Conservation (phyloP, 2,113 vertebrate species). For the Tympanuchus pallidicinctus region DNA sequence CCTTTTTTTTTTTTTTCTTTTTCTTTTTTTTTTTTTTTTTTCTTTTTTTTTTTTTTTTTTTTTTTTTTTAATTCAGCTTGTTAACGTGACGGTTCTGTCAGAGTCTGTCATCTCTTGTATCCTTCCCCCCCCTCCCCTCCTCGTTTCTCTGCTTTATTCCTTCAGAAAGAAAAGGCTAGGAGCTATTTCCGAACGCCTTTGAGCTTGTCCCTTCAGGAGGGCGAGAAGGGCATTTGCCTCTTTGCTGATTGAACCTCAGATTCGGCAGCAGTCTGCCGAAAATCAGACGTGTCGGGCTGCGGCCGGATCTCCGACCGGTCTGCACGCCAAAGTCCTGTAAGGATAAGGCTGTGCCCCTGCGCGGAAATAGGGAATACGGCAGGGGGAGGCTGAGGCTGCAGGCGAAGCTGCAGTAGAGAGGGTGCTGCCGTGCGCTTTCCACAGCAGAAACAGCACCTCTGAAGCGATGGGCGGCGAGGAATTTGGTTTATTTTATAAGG, state of each 20-base stretch:
- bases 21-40: neutral
- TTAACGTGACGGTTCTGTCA: neutral
- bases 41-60: neutral
- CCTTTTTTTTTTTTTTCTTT: too few species aligned
- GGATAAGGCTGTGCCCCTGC: neutral
- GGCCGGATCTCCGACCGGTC: neutral
- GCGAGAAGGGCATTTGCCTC: neutral
- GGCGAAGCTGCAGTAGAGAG: neutral
- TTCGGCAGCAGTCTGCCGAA: neutral
- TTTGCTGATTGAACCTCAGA: neutral
- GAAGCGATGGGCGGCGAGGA: neutral
- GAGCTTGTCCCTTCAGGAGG: neutral
- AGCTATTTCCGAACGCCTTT: neutral
- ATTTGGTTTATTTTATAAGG: slow-evolving; percentile 6
- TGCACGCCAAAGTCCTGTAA: neutral
- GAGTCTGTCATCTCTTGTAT: neutral
- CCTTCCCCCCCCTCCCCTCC: neutral
- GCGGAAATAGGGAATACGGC: neutral
- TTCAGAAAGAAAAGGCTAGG: neutral
- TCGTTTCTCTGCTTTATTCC: neutral
- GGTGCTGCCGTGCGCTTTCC: neutral
- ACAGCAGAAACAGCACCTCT: neutral
- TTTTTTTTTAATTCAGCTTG: neutral
- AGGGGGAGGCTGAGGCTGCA: neutral
- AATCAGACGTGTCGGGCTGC: neutral